These are phyloP conservation scores for Lymantria monacha DNA, from an alignment of 2,888 invertebrate species.

Conservation along the genomic window DNA sequence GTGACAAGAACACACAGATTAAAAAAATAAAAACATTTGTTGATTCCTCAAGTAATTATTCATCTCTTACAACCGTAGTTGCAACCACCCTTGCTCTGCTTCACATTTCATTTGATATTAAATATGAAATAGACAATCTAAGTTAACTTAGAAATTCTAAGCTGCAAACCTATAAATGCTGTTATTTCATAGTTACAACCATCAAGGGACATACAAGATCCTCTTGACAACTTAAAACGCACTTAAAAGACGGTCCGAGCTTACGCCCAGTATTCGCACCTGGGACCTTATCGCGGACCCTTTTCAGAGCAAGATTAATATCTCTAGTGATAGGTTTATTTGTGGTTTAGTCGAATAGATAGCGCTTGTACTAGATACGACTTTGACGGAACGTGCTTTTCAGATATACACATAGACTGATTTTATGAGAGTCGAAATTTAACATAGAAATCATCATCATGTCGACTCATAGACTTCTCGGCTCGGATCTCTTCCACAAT, in stretches of 20 bases:
- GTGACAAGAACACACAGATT: no score
- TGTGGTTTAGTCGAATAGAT: slow-evolving; percentile 13
- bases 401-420: not conserved
- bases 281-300: slow-evolving; percentile 27
- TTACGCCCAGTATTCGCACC: slow-evolving; percentile 21
- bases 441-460: no score
- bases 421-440: no score
- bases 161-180: not conserved
- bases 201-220: slow-evolving; percentile 9
- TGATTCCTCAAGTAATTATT: no score
- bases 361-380: slow-evolving; percentile 10
- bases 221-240: slow-evolving; percentile 31
- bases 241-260: slow-evolving; percentile 18
- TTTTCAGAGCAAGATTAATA: slow-evolving; percentile 35
- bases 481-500: no score
- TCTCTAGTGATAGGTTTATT: slow-evolving; percentile 23
- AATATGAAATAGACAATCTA: no score
- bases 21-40: no score
- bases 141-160: no score
- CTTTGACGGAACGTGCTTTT: not conserved
- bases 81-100: no score
- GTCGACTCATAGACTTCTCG: no score
- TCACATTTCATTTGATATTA: no score
- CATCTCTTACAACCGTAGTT: no score
- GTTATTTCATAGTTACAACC: not conserved